These are phyloP conservation scores for Xenopus tropicalis DNA, from an alignment of 2,113 vertebrate genomes.

Conservation along the genomic window UCB_Xtro_10.0 CM004444.2:138194001-138194500, in stretches of 20 bases:
- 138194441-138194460: slow-evolving; percentile 29
- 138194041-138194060: neutral
- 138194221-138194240: neutral
- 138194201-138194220: neutral
- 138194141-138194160: neutral
- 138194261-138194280: neutral
- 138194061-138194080: neutral
- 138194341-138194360: slow-evolving; percentile 38
- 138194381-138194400: slow-evolving; percentile 33
- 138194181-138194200: neutral
- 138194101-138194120: too few species aligned
- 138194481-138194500: slow-evolving; percentile 12
- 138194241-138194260: neutral
- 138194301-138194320: slow-evolving; percentile 18
- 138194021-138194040: neutral
- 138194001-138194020: neutral
- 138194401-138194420: slow-evolving; percentile 41
- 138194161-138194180: neutral
- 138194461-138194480: slow-evolving; percentile 14
- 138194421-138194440: slow-evolving; percentile 30
- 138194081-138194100: neutral
- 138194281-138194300: neutral
- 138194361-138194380: slow-evolving; percentile 30
- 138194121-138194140: neutral
- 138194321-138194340: slow-evolving; percentile 36